Conservation (phyloP, 23 tunicate genomes). For the Ciona savignyi region DNA sequence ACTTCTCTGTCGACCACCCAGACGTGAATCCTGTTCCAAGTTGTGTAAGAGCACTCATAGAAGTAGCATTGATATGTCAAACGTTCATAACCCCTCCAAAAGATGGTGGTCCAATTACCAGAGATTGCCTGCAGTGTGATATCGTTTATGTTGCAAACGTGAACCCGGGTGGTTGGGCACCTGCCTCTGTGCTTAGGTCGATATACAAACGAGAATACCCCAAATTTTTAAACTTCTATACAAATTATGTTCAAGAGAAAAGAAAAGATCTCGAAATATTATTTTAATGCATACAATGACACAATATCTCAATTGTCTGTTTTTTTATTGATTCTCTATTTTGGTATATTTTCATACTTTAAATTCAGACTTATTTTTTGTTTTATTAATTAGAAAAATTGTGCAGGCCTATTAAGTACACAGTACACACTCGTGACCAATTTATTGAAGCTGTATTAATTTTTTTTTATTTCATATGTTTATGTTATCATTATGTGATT, state of each 20-base stretch:
- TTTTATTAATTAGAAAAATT: too few species aligned
- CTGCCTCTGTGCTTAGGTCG: slow-evolving; percentile 51
- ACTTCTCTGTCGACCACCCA: slow-evolving; percentile 67
- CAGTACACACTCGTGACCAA: too few species aligned
- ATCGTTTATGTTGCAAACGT: slow-evolving; percentile 81
- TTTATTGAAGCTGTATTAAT: too few species aligned
- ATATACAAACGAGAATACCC: slow-evolving; percentile 86
- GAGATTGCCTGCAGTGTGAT: slow-evolving; percentile 62
- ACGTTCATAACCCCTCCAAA: slow-evolving; percentile 57
- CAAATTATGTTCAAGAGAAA: slow-evolving; percentile 68
- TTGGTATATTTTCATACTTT: too few species aligned
- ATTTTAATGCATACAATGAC: too few species aligned
- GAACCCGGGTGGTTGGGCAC: slow-evolving; percentile 95
- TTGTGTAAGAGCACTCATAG: slow-evolving; percentile 54
- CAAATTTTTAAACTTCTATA: slow-evolving; percentile 59
- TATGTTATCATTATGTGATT: too few species aligned
- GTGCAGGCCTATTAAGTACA: too few species aligned
- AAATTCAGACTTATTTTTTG: too few species aligned
- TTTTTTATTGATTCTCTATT: too few species aligned
- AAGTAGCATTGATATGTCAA: slow-evolving; percentile 73
- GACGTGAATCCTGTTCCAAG: slow-evolving; percentile 25
- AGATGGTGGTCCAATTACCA: slow-evolving; percentile 29
- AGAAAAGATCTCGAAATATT: slow-evolving; percentile 37
- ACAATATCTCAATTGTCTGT: too few species aligned
- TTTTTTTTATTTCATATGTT: too few species aligned